phyloP scores from a whole-genome alignment of 1,140 invertebrate genomes.

The Danaus plexippus region DNA sequence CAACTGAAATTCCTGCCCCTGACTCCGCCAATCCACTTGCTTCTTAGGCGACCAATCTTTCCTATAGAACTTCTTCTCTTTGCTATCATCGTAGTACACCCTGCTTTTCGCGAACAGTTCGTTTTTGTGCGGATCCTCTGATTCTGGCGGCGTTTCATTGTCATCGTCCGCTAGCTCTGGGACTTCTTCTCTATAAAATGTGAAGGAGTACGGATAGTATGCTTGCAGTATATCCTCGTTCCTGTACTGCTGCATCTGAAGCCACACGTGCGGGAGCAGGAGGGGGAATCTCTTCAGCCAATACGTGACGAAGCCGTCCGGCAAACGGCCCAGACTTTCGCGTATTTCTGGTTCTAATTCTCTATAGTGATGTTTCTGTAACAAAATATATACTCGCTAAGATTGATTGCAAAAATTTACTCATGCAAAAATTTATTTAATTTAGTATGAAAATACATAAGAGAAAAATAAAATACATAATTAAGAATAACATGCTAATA shows the following conservation, averaged over 20 bases:
- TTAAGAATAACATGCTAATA: too few species aligned
- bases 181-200: constrained; percentile 66
- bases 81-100: constrained; percentile 39
- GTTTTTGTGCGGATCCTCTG: constrained; percentile 39
- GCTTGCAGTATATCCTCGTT: constrained; percentile 80
- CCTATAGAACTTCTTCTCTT: constrained; percentile 29
- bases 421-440: too few species aligned
- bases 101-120: constrained; percentile 54
- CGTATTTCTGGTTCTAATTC: constrained; percentile 89
- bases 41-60: constrained; percentile 44
- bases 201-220: constrained; percentile 81
- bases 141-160: constrained; percentile 5
- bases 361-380: constrained; percentile 95
- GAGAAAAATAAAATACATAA: background rate
- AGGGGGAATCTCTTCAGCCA: constrained; percentile 92
- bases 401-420: constrained; percentile 2
- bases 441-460: too few species aligned
- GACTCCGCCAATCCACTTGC: constrained; percentile 47
- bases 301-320: constrained; percentile 92
- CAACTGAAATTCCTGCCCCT: constrained; percentile 28
- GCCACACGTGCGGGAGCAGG: constrained; percentile 88
- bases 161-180: constrained; percentile 42
- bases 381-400: constrained; percentile 12
- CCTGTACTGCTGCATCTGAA: constrained; percentile 85
- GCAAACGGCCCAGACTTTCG: constrained; percentile 86